Evolutionary conservation across 2,888 invertebrate genomes (phyloP).

Genomic region (Troides helena): DNA sequence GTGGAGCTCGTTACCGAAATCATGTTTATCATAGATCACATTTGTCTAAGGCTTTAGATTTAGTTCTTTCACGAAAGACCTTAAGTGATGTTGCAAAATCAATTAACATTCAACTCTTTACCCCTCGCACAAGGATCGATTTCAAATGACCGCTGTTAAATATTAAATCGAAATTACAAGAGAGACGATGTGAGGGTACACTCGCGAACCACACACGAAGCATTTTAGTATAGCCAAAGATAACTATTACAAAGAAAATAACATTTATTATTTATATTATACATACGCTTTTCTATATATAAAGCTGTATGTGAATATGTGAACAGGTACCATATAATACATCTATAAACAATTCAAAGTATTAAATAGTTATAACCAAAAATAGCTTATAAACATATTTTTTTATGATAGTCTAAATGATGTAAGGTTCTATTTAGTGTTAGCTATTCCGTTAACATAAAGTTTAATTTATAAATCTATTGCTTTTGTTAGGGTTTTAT

Average conservation of each 20-base stretch:
- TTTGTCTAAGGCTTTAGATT: conserved; percentile 73
- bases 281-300: neutral
- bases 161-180: conserved; percentile 53
- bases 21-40: conserved; percentile 79
- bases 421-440: no score
- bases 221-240: conserved; percentile 70
- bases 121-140: conserved; percentile 39
- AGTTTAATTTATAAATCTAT: no score
- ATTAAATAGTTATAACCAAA: no score
- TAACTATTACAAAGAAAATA: neutral
- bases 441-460: no score
- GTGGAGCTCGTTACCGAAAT: conserved; percentile 74
- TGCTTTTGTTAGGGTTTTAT: no score
- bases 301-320: no score
- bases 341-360: no score
- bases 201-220: conserved; percentile 78
- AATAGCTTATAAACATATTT: no score
- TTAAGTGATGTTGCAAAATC: conserved; percentile 35
- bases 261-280: neutral
- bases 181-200: conserved; percentile 55
- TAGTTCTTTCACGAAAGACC: conserved; percentile 38
- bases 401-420: no score
- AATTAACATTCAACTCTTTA: conserved; percentile 43
- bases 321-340: no score
- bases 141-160: conserved; percentile 36